These are phyloP conservation scores for Octopus sinensis DNA, from an alignment of 1,140 invertebrate species.

Conservation along the genomic window DNA sequence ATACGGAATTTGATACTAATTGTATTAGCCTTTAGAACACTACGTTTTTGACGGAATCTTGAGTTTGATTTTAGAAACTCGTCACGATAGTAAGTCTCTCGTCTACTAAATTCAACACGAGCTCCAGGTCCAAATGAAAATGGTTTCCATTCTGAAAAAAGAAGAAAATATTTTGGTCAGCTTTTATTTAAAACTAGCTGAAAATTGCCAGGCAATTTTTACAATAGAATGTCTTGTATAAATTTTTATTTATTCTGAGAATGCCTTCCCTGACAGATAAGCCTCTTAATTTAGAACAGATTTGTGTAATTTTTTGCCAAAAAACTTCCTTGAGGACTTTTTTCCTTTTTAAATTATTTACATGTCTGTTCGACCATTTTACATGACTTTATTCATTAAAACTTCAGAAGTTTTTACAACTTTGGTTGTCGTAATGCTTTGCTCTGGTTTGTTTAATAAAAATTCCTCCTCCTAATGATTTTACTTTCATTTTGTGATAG, in stretches of 20 bases:
- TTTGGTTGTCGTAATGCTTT: too few relatives aligned
- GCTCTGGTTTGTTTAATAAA: too few relatives aligned
- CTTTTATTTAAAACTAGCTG: background rate
- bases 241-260: background rate
- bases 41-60: slow-evolving; percentile 23
- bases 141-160: slow-evolving; percentile 68
- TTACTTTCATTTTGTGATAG: too few relatives aligned
- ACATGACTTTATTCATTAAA: too few relatives aligned
- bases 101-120: slow-evolving; percentile 75
- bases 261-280: background rate
- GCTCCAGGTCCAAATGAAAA: slow-evolving; percentile 74
- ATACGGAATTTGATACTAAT: slow-evolving; percentile 82
- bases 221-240: background rate
- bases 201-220: background rate
- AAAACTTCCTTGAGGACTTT: background rate
- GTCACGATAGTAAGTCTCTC: slow-evolving; percentile 80
- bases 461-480: too few relatives aligned
- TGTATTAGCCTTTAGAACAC: slow-evolving; percentile 33
- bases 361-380: too few relatives aligned
- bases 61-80: slow-evolving; percentile 55
- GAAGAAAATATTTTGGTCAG: slow-evolving; percentile 6
- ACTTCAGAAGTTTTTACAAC: too few relatives aligned
- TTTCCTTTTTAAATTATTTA: too few relatives aligned
- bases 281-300: too few relatives aligned
- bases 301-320: too few relatives aligned